A percentile compares a stretch with the other conserved stretches of the same genome.
Conservation (phyloP, 35 echinoderm and acorn worm species). For the Lytechinus pictus region DNA sequence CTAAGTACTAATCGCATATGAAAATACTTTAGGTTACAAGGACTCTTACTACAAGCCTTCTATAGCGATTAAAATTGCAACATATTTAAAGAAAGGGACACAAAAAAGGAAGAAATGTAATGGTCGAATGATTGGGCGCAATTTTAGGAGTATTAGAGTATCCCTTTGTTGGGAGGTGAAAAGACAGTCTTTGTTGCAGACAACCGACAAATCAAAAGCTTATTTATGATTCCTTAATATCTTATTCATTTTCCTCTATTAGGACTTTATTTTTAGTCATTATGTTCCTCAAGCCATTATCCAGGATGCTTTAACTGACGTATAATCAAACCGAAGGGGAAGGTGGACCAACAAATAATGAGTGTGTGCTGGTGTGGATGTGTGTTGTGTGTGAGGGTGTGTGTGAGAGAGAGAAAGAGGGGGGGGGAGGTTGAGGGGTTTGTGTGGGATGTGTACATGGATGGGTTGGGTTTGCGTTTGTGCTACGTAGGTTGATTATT, state of each 20-base stretch:
- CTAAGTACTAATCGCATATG: slow-evolving; percentile 19
- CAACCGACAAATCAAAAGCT: neutral
- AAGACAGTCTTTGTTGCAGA: neutral
- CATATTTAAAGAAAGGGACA: neutral
- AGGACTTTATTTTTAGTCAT: neutral
- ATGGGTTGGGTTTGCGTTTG: too few species aligned
- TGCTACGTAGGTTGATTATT: too few species aligned
- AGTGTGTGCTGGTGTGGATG: neutral
- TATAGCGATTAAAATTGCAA: neutral
- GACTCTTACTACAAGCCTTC: neutral
- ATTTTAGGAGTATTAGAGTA: neutral
- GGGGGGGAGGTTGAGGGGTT: too few species aligned
- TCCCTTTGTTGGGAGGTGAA: neutral
- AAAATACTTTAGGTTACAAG: neutral
- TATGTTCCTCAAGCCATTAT: neutral
- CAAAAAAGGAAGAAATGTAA: slow-evolving; percentile 4
- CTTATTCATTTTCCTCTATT: neutral
- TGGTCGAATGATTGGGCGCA: neutral
- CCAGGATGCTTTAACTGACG: neutral
- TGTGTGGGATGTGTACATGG: too few species aligned
- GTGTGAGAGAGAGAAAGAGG: too few species aligned
- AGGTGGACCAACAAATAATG: neutral
- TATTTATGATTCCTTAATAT: neutral
- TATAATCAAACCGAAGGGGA: neutral
- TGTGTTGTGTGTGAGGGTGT: neutral